Base-by-base conservation (phyloP, 2,888 invertebrate genomes). In the Athalia rosae region DNA sequence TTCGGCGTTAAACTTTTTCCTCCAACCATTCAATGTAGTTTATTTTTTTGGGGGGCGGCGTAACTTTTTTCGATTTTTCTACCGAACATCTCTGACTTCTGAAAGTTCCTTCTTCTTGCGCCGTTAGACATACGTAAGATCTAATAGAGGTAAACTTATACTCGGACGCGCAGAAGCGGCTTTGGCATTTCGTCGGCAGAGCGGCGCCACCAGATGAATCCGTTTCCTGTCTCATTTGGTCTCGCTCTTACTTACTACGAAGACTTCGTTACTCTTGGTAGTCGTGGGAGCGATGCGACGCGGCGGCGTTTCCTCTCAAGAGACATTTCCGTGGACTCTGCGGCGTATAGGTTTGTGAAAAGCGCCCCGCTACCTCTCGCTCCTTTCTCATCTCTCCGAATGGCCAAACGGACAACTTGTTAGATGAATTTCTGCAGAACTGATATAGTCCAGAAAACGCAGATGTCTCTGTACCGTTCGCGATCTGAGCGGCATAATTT, bases 121-220 rank as follows among this genome's bases (percentile, higher is more conserved):
- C 6, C 62, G 28, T 45, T 45, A 4, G n/a, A 43, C 43, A 5
- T 41, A 43, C 15, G n/a, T 48, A n/a, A 15, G 71, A 7, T 45
- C 43, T 53, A 53, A 15, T 28, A 43, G 9, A 13, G 71, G 58
- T 56, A 71, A 58, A 13, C 11, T 63, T 41, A 4, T 41, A 69
- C 56, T 43, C 45, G 71, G 6, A 58, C 43, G 67, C 78, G 63
- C 76, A 79, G 78, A 81, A 80, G 79, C 77, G 74, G 71, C 78
- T 76, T 78, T 78, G 79, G 71, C 77, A 78, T 69, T 69, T 62
- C 76, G 78, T 59, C 84, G 84, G 81, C 84, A 84, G 80, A 79
- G 78, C 82, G 83, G 84, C 83, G 82, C 84, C 84, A 83, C 80
- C 80, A 82, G 84, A 84, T 84, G 84, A 85, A 84, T 83, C 71